Percentiles rank a stretch among this genome's conserved stretches.
These are phyloP conservation scores for Hafferia zeledoni DNA, from an alignment of 2,797 vertebrate genomes.

Conservation along the genomic window DNA sequence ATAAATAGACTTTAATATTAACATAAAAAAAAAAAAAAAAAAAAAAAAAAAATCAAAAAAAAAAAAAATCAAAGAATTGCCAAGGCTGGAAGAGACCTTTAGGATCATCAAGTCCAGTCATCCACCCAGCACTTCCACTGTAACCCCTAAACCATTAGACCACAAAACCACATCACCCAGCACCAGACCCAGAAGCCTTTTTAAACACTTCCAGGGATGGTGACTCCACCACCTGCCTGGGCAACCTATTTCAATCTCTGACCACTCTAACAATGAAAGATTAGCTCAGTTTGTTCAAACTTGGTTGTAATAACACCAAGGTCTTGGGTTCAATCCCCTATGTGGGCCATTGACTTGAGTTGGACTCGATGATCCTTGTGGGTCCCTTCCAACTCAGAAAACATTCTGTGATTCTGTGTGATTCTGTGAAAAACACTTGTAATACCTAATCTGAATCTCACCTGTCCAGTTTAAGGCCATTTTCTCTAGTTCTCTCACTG, in stretches of 20 bases:
- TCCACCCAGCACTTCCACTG: too few relatives aligned
- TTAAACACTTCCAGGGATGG: not conserved
- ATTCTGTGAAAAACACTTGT: not conserved
- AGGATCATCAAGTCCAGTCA: not conserved
- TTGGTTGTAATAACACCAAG: too few relatives aligned
- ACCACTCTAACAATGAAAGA: not conserved
- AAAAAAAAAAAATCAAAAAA: not conserved
- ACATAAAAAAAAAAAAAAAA: not conserved
- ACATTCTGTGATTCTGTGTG: too few relatives aligned
- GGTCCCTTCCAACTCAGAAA: too few relatives aligned
- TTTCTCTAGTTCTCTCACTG: not conserved
- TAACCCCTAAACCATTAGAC: rapidly evolving
- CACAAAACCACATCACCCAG: rapidly evolving
- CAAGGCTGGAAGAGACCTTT: not conserved
- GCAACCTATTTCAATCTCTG: not conserved
- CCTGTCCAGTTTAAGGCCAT: rapidly evolving
- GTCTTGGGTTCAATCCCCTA: too few relatives aligned
- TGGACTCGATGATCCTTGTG: too few relatives aligned
- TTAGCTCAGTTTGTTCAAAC: too few relatives aligned
- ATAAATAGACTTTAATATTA: not conserved
- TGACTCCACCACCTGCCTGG: not conserved
- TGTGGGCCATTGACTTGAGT: too few relatives aligned
- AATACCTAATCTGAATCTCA: not conserved
- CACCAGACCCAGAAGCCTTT: not conserved
- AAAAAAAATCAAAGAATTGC: not conserved